Evolutionary conservation across 1,140 invertebrate genomes (phyloP).

Genomic region (Schmidtea mediterranea): DNA sequence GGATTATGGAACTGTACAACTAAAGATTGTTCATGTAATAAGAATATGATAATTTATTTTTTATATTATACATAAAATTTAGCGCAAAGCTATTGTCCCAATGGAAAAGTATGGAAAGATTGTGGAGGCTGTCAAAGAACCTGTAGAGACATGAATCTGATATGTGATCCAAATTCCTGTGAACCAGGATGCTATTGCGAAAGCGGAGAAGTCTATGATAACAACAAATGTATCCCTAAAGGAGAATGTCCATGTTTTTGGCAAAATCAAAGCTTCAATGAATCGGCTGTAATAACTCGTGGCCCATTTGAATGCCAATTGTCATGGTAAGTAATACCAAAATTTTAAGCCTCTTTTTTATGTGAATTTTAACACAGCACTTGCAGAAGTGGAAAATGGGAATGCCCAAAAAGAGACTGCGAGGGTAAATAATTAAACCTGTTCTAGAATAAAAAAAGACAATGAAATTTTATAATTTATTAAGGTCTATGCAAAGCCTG

Average conservation of each 20-base stretch:
- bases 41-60: too few species aligned
- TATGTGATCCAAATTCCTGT: conserved; percentile 1
- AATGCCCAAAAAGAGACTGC: conserved; percentile 21
- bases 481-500: conserved; percentile 1
- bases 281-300: not conserved
- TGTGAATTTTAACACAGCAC: conserved; percentile 12
- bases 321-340: too few species aligned
- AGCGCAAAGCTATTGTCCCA: not conserved
- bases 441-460: too few species aligned
- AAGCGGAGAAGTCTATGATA: not conserved
- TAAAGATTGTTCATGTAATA: too few species aligned
- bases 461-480: too few species aligned
- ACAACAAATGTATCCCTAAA: conserved; percentile 6
- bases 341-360: too few species aligned
- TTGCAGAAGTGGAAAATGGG: conserved; percentile 16
- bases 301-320: not conserved
- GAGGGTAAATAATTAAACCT: conserved; percentile 11
- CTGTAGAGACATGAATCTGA: conserved; percentile 6
- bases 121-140: conserved; percentile 6
- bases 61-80: too few species aligned
- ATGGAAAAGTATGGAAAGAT: conserved; percentile 5
- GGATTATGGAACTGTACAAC: too few species aligned
- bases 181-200: not conserved
- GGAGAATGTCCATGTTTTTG: conserved; percentile 7
- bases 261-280: not conserved